phyloP scores from a whole-genome alignment of 2,888 invertebrate genomes.

The Glyphotaelius pellucidus region DNA sequence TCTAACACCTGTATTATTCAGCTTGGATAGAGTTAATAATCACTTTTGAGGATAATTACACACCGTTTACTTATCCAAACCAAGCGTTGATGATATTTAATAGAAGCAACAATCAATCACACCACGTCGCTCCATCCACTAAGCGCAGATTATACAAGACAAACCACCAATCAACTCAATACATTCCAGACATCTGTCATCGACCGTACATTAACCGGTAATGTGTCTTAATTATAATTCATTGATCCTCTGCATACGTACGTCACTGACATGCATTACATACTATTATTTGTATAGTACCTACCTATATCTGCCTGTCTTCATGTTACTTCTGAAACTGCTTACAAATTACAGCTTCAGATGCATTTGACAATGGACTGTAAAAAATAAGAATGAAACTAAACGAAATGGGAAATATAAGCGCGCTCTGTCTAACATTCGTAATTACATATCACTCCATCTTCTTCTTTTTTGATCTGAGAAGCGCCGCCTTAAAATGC shows the following conservation, averaged over 20 bases:
- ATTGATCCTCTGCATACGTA: background rate
- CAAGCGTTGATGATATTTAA: background rate
- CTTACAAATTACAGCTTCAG: too few relatives aligned
- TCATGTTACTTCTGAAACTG: too few relatives aligned
- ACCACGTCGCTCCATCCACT: background rate
- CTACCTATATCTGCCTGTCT: too few relatives aligned
- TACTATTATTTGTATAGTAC: background rate
- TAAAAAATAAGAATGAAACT: too few relatives aligned
- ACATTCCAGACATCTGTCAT: background rate
- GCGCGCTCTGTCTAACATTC: too few relatives aligned
- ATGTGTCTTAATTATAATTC: background rate
- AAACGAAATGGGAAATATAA: too few relatives aligned
- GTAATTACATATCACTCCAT: too few relatives aligned
- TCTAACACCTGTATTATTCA: too few relatives aligned
- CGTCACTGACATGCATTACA: background rate
- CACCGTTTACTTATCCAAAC: background rate
- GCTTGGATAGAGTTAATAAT: too few relatives aligned
- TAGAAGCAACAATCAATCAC: background rate
- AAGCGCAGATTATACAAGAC: background rate
- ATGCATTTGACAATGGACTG: too few relatives aligned
- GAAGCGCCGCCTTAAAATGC: too few relatives aligned
- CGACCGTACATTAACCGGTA: background rate
- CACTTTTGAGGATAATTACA: background rate
- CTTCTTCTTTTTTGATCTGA: too few relatives aligned
- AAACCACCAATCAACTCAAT: background rate